Evolutionary conservation across 2,113 vertebrate species (phyloP), one percentile per base, ranked within the genome.

Genomic region (Thamnophis sirtalis): DNA sequence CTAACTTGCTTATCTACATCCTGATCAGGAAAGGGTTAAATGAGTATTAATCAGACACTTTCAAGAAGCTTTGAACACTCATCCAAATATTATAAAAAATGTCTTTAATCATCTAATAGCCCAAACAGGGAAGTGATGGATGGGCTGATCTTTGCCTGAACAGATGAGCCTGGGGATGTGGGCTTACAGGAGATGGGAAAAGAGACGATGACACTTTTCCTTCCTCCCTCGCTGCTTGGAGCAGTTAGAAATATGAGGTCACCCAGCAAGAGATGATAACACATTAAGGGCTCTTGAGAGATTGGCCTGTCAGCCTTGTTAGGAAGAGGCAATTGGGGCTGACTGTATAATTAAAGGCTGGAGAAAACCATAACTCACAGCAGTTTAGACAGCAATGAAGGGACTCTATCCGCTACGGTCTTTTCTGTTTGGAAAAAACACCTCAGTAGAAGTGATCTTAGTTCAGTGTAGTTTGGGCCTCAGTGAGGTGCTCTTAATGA

Each of bases 231-330:
- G 15, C 63, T 95, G 92, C 95, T 94, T 95, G 96, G 91, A 96
- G 93, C 94, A 95, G 96, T 96, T 97, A 97, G 96, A 97, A 97
- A 97, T 96, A 97, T 96, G 96, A 97, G 97, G 97, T 97, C 96
- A 97, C 96, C 93, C 95, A 94, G 96, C 87, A 95, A 94, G 95
- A 96, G 97, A 97, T 96, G 97, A 96, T 97, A 97, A 97, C 96
- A 93, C 97, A 97, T 97, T 97, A 97, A 95, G 89, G 96, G 97
- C 96, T 96, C 96, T 97, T 97, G 97, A 97, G 96, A 96, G 96
- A 97, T 97, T 96, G 97, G 96, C 96, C 97, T 96, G 96, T 97
- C 97, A 97, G 95, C 94, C 95, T 97, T 89, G 96, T 97, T 97
- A 97, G 97, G 96, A 96, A 94, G 92, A 95, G 96, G 94, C 96